phyloP scores from a whole-genome alignment of 2,888 invertebrate species.

The Pemphredon lugubris region DNA sequence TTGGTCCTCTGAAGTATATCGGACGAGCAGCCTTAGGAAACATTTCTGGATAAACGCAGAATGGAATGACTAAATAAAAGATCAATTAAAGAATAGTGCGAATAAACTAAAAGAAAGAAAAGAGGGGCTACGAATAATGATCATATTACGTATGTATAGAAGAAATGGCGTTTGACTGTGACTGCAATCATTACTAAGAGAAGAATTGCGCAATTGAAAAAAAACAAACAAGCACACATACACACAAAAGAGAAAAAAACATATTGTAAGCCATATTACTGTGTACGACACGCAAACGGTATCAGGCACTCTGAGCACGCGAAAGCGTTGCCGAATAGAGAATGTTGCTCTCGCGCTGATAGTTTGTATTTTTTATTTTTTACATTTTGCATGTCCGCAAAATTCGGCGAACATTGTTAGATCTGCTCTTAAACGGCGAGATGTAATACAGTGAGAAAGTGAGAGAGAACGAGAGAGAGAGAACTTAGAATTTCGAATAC shows the following conservation, averaged over 20 bases:
- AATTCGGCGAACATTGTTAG: conserved; percentile 19
- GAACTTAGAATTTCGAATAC: conserved; percentile 5
- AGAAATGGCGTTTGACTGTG: conserved; percentile 76
- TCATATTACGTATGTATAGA: conserved; percentile 65
- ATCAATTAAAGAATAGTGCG: conserved; percentile 56
- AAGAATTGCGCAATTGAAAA: conserved; percentile 51
- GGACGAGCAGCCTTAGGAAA: conserved; percentile 77
- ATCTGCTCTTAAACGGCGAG: conserved; percentile 19
- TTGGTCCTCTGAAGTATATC: conserved; percentile 78
- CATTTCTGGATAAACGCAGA: conserved; percentile 60
- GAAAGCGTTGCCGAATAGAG: conserved; percentile 23
- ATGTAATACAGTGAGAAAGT: not conserved
- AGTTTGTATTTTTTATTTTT: conserved; percentile 49
- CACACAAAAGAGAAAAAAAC: conserved; percentile 27
- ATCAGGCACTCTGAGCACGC: conserved; percentile 18
- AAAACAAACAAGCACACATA: conserved; percentile 57
- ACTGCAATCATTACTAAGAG: conserved; percentile 79
- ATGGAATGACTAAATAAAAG: conserved; percentile 52
- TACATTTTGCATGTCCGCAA: conserved; percentile 26
- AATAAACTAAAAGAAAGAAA: conserved; percentile 20
- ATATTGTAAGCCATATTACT: conserved; percentile 53
- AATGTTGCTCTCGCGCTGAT: conserved; percentile 54
- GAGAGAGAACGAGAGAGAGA: not conserved
- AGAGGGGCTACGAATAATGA: conserved; percentile 65
- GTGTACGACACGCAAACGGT: conserved; percentile 38